Conservation (phyloP, 2,797 vertebrate species). For the Sebastes alutus region DNA sequence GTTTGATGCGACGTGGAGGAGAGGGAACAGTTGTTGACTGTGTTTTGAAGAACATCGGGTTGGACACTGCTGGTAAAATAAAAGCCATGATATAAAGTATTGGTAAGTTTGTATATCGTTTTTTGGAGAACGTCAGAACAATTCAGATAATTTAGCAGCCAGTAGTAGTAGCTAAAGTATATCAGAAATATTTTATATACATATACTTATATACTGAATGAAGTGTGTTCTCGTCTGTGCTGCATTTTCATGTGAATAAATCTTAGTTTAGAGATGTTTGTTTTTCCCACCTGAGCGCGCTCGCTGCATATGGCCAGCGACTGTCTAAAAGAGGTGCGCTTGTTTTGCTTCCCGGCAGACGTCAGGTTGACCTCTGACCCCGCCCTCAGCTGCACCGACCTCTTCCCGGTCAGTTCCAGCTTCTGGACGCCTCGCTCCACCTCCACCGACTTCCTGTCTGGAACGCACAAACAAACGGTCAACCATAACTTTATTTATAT, state of each 20-base stretch:
- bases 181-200: no score
- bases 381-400: conserved; percentile 71
- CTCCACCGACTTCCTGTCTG: conserved; percentile 64
- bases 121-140: no score
- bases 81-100: no score
- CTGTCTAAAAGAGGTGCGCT: conserved; percentile 82
- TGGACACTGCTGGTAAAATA: no score
- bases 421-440: conserved; percentile 79
- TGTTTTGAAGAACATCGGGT: no score
- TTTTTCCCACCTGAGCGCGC: conserved; percentile 78
- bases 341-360: conserved; percentile 72
- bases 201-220: background rate
- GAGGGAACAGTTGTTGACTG: no score
- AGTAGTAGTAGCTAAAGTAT: no score
- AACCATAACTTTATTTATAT: background rate
- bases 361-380: conserved; percentile 87
- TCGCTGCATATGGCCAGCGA: conserved; percentile 80
- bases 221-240: background rate
- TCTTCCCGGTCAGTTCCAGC: conserved; percentile 76
- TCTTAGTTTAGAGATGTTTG: background rate
- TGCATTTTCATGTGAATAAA: background rate
- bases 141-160: no score
- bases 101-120: no score
- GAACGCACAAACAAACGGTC: background rate
- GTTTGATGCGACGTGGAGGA: background rate